phyloP scores from a whole-genome alignment of 2,888 invertebrate species.

The Diplolepis rosae region DNA sequence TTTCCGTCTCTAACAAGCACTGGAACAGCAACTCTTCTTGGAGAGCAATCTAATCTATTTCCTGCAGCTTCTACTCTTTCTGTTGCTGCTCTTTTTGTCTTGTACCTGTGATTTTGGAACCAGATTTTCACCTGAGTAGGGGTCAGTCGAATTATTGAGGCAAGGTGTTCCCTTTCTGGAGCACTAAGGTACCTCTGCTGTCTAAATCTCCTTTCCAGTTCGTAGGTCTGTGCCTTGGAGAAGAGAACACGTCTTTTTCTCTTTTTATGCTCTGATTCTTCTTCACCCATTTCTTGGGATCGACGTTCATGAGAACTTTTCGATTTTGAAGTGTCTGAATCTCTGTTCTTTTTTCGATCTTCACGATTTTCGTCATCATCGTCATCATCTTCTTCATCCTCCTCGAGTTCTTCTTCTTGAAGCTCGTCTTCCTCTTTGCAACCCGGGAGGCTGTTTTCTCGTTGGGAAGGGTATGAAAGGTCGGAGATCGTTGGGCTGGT shows the following conservation, averaged over 20 bases:
- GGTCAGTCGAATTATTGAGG: conserved; percentile 93
- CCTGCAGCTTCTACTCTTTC: conserved; percentile 85
- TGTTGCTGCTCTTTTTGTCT: conserved; percentile 97
- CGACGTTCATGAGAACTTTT: conserved; percentile 37
- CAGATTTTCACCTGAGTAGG: conserved; percentile 99
- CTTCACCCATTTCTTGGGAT: conserved; percentile 40
- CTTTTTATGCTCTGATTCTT: conserved; percentile 81
- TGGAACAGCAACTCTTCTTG: conserved; percentile 94
- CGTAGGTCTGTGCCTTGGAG: conserved; percentile 98
- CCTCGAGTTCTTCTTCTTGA: conserved; percentile 74
- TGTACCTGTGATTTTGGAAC: conserved; percentile 99
- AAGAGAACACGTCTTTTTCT: conserved; percentile 97
- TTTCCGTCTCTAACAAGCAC: conserved; percentile 96
- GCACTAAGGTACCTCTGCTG: conserved; percentile 98
- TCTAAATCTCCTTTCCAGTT: conserved; percentile 93
- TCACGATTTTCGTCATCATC: conserved; percentile 75
- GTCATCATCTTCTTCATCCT: conserved; percentile 71
- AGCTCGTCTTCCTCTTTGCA: conserved; percentile 71
- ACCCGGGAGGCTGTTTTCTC: conserved; percentile 66
- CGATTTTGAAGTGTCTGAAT: conserved; percentile 20
- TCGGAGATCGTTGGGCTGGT: conserved; percentile 90
- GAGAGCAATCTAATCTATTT: conserved; percentile 82
- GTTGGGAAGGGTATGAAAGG: conserved; percentile 74
- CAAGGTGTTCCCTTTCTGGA: conserved; percentile 97
- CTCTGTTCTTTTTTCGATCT: conserved; percentile 64